Percentiles rank a stretch among this genome's conserved stretches.
Conservation (phyloP, 92 coral and sea anemone species). For the Muricea muricata region DNA sequence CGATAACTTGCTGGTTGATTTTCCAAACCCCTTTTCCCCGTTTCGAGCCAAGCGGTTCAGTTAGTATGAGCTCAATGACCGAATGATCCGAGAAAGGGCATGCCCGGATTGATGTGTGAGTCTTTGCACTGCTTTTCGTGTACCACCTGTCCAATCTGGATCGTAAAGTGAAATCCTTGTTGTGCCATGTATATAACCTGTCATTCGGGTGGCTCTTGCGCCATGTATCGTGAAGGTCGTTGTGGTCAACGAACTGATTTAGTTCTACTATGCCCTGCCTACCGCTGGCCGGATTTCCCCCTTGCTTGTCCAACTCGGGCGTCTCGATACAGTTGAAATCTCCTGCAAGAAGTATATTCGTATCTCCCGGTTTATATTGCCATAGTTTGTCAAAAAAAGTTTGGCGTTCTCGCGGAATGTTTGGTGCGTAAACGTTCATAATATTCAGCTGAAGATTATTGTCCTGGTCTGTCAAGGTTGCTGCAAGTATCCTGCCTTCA, state of each 20-base stretch:
- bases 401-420: background rate
- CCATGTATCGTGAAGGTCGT: background rate
- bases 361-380: background rate
- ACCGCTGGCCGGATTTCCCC: background rate
- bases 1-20: background rate
- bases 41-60: too few relatives aligned
- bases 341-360: background rate
- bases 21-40: conserved; percentile 35
- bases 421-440: background rate
- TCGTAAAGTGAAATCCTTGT: background rate
- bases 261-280: background rate
- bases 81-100: conserved; percentile 40
- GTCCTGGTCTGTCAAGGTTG: background rate
- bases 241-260: background rate
- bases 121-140: background rate
- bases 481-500: conserved; percentile 3
- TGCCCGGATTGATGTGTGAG: background rate
- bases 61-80: background rate
- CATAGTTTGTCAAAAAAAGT: background rate
- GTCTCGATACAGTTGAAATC: background rate
- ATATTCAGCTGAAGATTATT: background rate
- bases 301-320: conserved; percentile 26
- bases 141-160: conserved; percentile 32
- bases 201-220: too few relatives aligned
- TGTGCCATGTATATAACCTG: conserved; percentile 5